A percentile compares a stretch with the other conserved stretches of the same genome.
Conservation (phyloP, 2,888 invertebrate genomes). For the Hyposoter didymator region DNA sequence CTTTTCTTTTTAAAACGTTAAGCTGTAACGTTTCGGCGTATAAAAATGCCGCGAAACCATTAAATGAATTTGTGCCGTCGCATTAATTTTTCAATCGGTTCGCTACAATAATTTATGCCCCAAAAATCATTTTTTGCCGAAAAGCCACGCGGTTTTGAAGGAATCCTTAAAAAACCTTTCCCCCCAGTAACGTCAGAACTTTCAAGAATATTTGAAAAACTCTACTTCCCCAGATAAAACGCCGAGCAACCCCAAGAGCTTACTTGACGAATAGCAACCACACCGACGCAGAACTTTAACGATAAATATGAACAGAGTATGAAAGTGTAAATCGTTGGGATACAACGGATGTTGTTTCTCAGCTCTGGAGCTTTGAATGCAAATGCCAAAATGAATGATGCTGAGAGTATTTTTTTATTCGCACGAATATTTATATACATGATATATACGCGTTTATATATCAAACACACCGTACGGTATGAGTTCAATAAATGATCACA, state of each 20-base stretch:
- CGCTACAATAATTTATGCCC: not conserved
- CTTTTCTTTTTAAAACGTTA: slow-evolving; percentile 15
- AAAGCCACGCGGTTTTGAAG: not conserved
- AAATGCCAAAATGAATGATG: not conserved
- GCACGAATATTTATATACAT: not conserved
- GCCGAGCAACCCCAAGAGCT: not conserved
- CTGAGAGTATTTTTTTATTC: not conserved
- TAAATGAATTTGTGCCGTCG: not conserved
- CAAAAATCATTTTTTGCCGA: not conserved
- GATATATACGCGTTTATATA: not conserved
- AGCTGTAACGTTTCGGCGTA: not conserved
- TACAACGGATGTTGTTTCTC: not conserved
- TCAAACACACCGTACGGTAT: not conserved
- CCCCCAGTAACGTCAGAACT: not conserved
- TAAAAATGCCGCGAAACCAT: not conserved
- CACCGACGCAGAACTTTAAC: not conserved
- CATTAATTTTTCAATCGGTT: not conserved
- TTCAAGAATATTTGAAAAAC: not conserved
- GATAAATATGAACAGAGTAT: not conserved
- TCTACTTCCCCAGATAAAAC: not conserved
- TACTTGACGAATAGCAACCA: not conserved
- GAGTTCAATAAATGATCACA: slow-evolving; percentile 3
- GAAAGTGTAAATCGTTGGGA: not conserved
- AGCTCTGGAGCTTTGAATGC: not conserved
- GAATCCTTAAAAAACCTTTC: not conserved